Percentiles rank a stretch among this genome's conserved stretches.
These are phyloP conservation scores for Strongylocentrotus purpuratus DNA, from an alignment of 35 echinoderm and acorn worm species.

Conservation along the genomic window DNA sequence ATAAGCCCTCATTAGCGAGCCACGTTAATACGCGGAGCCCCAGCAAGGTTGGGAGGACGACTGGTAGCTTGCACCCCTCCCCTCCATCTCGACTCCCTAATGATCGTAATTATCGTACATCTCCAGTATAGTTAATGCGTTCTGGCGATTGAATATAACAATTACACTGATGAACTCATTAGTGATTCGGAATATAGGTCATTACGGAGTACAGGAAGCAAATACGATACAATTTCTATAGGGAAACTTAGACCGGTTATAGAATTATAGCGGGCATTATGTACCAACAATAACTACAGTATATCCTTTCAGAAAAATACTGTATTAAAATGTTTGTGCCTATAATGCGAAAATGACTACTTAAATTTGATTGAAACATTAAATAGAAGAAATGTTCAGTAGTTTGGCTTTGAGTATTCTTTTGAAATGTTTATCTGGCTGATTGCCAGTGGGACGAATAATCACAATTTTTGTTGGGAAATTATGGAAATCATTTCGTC, in stretches of 20 bases:
- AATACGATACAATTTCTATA: not conserved
- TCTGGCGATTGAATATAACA: not conserved
- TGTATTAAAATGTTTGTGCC: too few species aligned
- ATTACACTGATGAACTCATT: not conserved
- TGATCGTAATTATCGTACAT: not conserved
- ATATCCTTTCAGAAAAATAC: not conserved
- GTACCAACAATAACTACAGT: not conserved
- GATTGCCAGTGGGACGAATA: too few species aligned
- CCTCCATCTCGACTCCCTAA: not conserved
- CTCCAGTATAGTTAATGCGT: not conserved
- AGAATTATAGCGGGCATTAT: not conserved
- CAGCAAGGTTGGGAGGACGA: not conserved
- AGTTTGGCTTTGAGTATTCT: not conserved
- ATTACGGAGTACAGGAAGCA: not conserved
- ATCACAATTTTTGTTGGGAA: too few species aligned
- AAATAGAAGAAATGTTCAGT: not conserved
- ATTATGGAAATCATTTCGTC: too few species aligned
- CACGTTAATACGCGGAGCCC: not conserved
- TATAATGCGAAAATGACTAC: too few species aligned
- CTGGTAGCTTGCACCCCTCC: not conserved
- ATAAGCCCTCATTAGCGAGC: conserved; percentile 20
- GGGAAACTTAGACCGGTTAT: not conserved
- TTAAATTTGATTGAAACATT: too few species aligned
- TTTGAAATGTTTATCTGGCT: not conserved
- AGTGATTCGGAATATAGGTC: not conserved